Base-by-base conservation (phyloP, 2,888 invertebrate genomes). In the Arrhopalites spinosus region DNA sequence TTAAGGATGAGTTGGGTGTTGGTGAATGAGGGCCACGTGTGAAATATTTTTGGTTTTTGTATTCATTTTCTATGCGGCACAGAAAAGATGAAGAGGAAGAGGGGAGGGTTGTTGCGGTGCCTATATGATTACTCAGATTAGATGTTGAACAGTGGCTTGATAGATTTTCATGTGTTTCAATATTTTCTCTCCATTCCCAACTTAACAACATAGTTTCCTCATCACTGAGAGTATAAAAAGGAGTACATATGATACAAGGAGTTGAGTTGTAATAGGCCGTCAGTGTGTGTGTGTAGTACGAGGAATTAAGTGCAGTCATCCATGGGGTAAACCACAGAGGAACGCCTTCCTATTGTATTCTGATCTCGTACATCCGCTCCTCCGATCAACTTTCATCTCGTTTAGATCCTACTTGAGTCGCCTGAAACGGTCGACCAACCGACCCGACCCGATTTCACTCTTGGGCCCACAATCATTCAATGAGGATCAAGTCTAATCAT, bases 401-500 rank as follows among this genome's bases (percentile, higher is more conserved):
- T 61, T 36, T 36, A 36, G 3, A 36, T 36, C 3, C 36, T 36
- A 36, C 36, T 36, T 36, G 36, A 36, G 36, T 36, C 36, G 3
- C 36, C 36, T 11, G 36, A 36, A 36, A 36, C 36, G 36, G 36
- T 11, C 36, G 36, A 36, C 36, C 70, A 68, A 66, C 36, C 70
- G 73, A 66, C 77, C 36, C 77, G 69, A 75, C 69, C 74, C 77
- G 77, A 77, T 77, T 75, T 77, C 68, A 74, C 74, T 74, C 74
- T 61, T 67, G 68, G 70, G 45, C 63, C 70, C 75, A 75, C 75
- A 75, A 75, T 75, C 76, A 71, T 76, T 76, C 67, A 63, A 66
- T 77, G 75, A 75, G 75, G 78, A 78, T 79, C 78, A 79, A 74
- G 73, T 78, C 79, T 79, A 78, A 80, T 79, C 80, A 80, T 80